phyloP scores from a whole-genome alignment of 2,113 vertebrate genomes.

The Lichenostomus cassidix region DNA sequence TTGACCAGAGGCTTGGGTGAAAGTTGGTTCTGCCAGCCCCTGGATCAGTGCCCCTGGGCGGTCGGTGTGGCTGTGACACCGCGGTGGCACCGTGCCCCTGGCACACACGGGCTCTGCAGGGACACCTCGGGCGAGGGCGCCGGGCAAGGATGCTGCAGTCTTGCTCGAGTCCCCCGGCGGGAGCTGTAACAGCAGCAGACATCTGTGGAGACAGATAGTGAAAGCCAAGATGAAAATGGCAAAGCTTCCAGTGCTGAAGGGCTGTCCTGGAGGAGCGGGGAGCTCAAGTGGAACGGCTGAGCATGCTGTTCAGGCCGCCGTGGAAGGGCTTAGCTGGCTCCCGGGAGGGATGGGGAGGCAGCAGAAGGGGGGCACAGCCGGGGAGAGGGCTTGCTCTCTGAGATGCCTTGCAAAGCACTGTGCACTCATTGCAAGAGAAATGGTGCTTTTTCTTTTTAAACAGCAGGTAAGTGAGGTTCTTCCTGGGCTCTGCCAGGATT shows the following conservation, averaged over 20 bases:
- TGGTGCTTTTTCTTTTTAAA: neutral
- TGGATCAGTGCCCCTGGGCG: neutral
- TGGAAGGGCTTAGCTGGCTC: constrained; percentile 38
- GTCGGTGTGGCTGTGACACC: rapidly evolving
- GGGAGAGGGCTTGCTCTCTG: neutral
- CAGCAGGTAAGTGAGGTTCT: neutral
- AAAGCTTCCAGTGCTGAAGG: constrained; percentile 24
- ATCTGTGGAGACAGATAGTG: constrained; percentile 62
- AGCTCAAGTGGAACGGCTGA: constrained; percentile 53
- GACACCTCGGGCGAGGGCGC: neutral
- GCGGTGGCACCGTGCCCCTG: neutral
- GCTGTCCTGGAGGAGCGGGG: constrained; percentile 33
- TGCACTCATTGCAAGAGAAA: neutral
- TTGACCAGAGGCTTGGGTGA: neutral
- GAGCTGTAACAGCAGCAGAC: constrained; percentile 38
- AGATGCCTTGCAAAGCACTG: neutral
- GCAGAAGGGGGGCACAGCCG: neutral
- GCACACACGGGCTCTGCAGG: neutral
- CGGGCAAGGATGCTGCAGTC: neutral
- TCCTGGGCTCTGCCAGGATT: neutral
- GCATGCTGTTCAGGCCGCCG: neutral
- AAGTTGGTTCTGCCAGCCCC: neutral
- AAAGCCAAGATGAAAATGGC: constrained; percentile 38
- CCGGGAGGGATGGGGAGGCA: neutral
- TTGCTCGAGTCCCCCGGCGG: neutral